These are phyloP conservation scores for Cotesia chilonis DNA, from an alignment of 1,140 invertebrate species.

Conservation along the genomic window DNA sequence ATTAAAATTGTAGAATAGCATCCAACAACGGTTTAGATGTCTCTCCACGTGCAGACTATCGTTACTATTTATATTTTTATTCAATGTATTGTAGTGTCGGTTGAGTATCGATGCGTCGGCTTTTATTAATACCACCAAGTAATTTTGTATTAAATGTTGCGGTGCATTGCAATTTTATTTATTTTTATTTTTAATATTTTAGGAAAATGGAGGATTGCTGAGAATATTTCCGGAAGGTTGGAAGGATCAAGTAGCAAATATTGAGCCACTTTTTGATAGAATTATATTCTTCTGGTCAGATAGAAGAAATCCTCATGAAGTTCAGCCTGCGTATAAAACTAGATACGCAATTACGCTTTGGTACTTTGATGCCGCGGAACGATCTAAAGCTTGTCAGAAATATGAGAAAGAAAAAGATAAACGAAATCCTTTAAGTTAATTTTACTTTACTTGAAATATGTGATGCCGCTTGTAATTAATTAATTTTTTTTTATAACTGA, in stretches of 20 bases:
- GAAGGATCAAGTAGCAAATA: slow-evolving; percentile 84
- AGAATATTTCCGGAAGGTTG: slow-evolving; percentile 91
- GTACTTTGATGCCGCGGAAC: slow-evolving; percentile 92
- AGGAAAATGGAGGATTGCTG: slow-evolving; percentile 76
- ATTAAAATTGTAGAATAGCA: too few species aligned
- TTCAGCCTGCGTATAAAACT: slow-evolving; percentile 87
- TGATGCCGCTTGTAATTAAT: not conserved
- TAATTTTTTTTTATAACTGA: too few species aligned
- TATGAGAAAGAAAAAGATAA: slow-evolving; percentile 69
- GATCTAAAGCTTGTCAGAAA: slow-evolving; percentile 76
- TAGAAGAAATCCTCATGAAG: slow-evolving; percentile 94
- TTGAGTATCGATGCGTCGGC: too few species aligned
- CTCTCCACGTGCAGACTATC: too few species aligned
- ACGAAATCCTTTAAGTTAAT: not conserved
- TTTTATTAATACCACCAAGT: too few species aligned
- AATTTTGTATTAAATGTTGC: slow-evolving; percentile 17
- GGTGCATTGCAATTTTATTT: not conserved
- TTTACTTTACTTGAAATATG: not conserved
- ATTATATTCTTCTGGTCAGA: slow-evolving; percentile 98
- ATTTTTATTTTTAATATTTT: slow-evolving; percentile 35
- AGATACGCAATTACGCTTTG: slow-evolving; percentile 95
- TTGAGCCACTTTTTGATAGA: slow-evolving; percentile 92
- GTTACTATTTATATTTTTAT: not conserved
- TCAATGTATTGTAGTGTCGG: slow-evolving; percentile 1
- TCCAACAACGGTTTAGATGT: too few species aligned